Base-by-base conservation (phyloP, 2,888 invertebrate species). In the Callyntrura sp. region DNA sequence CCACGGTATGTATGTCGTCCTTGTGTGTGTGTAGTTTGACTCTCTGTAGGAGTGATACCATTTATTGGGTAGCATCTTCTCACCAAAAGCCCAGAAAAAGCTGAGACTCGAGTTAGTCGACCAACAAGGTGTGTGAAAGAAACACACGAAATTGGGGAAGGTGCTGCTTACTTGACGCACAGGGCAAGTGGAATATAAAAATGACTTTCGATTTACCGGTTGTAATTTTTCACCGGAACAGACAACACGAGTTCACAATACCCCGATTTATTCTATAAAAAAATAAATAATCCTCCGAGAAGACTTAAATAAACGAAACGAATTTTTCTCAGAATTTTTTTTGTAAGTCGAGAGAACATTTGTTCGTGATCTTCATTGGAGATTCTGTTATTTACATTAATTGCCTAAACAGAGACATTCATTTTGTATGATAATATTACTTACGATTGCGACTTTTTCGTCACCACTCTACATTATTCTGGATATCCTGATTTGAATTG, bases 21-120 rank as follows among this genome's bases (percentile, higher is more conserved):
- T n/a, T n/a, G n/a, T n/a, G n/a, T n/a, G n/a, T n/a, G n/a, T n/a
- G n/a, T n/a, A n/a, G n/a, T n/a, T n/a, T n/a, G n/a, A n/a, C n/a
- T n/a, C n/a, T n/a, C n/a, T n/a, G n/a, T n/a, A n/a, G n/a, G n/a
- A n/a, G 65, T 1, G 76, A 78, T 78, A 45, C 85, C 45, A 65
- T 48, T 86, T 57, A n/a, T n/a, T n/a, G n/a, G n/a, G n/a, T 51
- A 25, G 57, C n/a, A n/a, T 17, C 79, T 70, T 87, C n/a, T n/a
- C n/a, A n/a, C 87, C 81, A 28, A 62, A 87, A 65, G 70, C 79
- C 57, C 28, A 57, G 76, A 55, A 79, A 87, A 81, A 55, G 28
- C 70, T 43, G 5, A 57, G 1, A 25, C 0, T 65, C 20, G 23
- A 62, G 60, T 35, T 70, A 87, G 87, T 87, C 70, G 62, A 65